These are phyloP conservation scores for Cotesia glomerata DNA, from an alignment of 1,140 invertebrate genomes.

Conservation along the genomic window DNA sequence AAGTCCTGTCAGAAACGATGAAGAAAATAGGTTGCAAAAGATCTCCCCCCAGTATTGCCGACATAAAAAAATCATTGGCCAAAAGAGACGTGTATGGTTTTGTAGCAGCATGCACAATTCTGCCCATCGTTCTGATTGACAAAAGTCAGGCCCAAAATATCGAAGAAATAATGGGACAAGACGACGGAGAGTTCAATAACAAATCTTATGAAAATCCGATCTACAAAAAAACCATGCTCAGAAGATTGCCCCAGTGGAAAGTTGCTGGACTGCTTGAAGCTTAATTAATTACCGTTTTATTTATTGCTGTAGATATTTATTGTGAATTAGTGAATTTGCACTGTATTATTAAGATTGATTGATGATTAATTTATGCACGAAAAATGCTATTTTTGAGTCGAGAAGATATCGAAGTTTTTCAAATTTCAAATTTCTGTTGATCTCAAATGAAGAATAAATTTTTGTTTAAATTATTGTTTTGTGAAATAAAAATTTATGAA, in stretches of 20 bases:
- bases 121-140: conserved; percentile 47
- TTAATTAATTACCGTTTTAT: conserved; percentile 14
- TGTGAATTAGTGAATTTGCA: not conserved
- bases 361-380: too few species aligned
- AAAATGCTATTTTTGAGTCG: too few species aligned
- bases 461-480: too few species aligned
- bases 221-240: conserved; percentile 36
- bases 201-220: conserved; percentile 32
- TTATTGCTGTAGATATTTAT: not conserved
- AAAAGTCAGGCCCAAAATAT: conserved; percentile 40
- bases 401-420: too few species aligned
- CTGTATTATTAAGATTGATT: too few species aligned
- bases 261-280: conserved; percentile 46
- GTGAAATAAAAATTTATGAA: too few species aligned
- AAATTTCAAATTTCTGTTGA: too few species aligned
- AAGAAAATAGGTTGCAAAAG: conserved; percentile 51
- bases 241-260: conserved; percentile 42
- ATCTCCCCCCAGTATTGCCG: conserved; percentile 52
- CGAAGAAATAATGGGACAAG: conserved; percentile 40
- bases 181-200: conserved; percentile 19
- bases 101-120: conserved; percentile 37
- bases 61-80: conserved; percentile 48
- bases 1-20: conserved; percentile 50
- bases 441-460: too few species aligned
- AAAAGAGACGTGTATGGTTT: conserved; percentile 47